Evolutionary conservation across 2,113 vertebrate species (phyloP).

Genomic region (Hippocampus barbouri): DNA sequence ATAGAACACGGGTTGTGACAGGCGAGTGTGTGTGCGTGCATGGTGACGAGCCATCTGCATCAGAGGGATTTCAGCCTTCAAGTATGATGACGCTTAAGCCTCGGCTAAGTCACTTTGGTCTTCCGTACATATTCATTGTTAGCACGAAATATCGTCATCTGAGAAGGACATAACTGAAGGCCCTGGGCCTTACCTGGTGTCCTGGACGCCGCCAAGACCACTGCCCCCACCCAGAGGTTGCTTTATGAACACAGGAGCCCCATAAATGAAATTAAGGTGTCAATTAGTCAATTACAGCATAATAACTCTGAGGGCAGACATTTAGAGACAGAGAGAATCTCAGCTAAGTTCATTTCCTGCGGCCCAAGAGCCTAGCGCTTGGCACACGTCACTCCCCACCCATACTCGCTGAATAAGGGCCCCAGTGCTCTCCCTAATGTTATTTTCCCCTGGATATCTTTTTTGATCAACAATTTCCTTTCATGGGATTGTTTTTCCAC

Average conservation of each 20-base stretch:
- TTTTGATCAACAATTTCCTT: slow-evolving; percentile 82
- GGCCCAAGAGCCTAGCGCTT: slow-evolving; percentile 72
- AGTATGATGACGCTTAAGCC: slow-evolving; percentile 66
- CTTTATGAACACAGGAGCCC: slow-evolving; percentile 77
- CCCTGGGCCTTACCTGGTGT: slow-evolving; percentile 63
- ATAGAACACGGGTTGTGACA: slow-evolving; percentile 31
- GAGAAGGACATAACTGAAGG: slow-evolving; percentile 47
- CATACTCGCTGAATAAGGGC: slow-evolving; percentile 72
- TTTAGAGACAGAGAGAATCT: slow-evolving; percentile 78
- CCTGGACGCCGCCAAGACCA: slow-evolving; percentile 69
- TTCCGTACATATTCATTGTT: slow-evolving; percentile 71
- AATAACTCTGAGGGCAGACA: slow-evolving; percentile 81
- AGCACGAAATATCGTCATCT: slow-evolving; percentile 65
- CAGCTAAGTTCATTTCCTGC: slow-evolving; percentile 78
- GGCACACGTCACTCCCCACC: slow-evolving; percentile 75
- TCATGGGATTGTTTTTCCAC: slow-evolving; percentile 80
- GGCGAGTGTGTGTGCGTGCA: slow-evolving; percentile 46
- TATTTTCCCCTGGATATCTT: slow-evolving; percentile 78
- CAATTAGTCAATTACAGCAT: slow-evolving; percentile 81
- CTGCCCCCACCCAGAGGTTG: slow-evolving; percentile 74
- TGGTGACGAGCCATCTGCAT: slow-evolving; percentile 69
- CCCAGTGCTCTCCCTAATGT: slow-evolving; percentile 74
- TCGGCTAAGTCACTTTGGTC: slow-evolving; percentile 70
- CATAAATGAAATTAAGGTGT: slow-evolving; percentile 85
- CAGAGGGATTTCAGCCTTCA: slow-evolving; percentile 64